Base-by-base conservation (phyloP, 2,113 vertebrate species). In the Neomonachus schauinslandi region DNA sequence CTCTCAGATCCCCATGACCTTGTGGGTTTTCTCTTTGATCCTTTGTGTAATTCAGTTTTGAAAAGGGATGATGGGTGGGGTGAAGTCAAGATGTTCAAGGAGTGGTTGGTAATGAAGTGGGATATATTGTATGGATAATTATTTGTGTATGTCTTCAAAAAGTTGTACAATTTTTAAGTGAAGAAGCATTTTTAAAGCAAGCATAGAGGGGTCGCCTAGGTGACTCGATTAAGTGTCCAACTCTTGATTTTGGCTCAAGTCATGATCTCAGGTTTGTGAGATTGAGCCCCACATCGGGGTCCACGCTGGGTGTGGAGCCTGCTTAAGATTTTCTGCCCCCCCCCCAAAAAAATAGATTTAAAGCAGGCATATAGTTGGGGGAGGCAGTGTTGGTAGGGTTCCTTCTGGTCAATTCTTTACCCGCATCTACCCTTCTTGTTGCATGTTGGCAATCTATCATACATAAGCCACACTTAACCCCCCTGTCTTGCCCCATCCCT, bases 1-100 rank as follows among this genome's bases (percentile, higher is more conserved):
- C 61, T 65, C 65, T 63, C 8, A 76, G 77, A 86, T 84, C 95
- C 82, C 87, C 65, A 22, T 85, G 95, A 51, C 51, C 84, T 83
- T 87, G 5, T 88, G 67, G 94, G 81, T 88, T 97, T 95, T 96
- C 53, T 88, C 24, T 94, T 88, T 95, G 72, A 39, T 90, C 80
- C 36, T 97, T 83, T 87, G 80, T 95, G 16, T 83, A 76, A 46
- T 24, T 86, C 51, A 46, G 1, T 89, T 96, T 88, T 87, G 63
- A 57, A 91, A 91, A 87, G 57, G n/a, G 69, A 24, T 65, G 26
- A 42, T 51, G n/a, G 86, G 65, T 89, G 74, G 86, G 53, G 18
- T 65, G 57, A 86, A 80, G 67, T 72, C 31, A 79, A 57, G 39
- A 67, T 93, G 57, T 72, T 97, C 33, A 51, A 39, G 59, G 61